These are phyloP conservation scores for Sprattus sprattus DNA, from an alignment of 2,113 vertebrate species.

Conservation along the genomic window DNA sequence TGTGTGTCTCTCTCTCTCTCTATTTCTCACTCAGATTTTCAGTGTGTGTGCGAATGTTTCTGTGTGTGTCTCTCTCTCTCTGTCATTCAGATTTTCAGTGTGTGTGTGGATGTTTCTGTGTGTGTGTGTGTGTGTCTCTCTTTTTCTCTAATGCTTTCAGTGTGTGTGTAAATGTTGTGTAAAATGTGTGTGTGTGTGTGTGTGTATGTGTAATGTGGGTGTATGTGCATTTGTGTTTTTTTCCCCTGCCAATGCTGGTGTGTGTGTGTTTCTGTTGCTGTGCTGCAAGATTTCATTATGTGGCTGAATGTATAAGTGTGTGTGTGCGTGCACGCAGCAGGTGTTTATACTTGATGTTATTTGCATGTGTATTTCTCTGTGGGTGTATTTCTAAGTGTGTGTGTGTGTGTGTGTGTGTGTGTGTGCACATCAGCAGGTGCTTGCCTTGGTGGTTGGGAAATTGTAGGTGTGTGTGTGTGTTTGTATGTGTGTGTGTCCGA, in stretches of 20 bases:
- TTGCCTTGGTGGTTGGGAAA: not conserved
- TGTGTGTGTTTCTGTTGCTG: not conserved
- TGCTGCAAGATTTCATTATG: not conserved
- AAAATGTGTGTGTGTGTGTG: not conserved
- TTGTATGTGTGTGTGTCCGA: not conserved
- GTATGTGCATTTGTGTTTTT: too few species aligned
- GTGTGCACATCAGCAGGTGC: not conserved
- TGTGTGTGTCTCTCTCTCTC: not conserved
- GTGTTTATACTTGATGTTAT: not conserved
- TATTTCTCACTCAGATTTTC: not conserved
- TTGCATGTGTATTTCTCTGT: not conserved
- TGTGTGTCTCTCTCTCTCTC: not conserved
- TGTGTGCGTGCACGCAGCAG: not conserved
- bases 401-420: not conserved
- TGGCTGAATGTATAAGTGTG: not conserved
- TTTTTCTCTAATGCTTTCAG: not conserved
- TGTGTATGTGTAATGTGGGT: not conserved
- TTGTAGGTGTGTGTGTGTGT: not conserved
- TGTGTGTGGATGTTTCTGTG: not conserved
- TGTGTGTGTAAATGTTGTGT: too few species aligned
- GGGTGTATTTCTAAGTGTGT: not conserved
- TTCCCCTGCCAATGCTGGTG: not conserved
- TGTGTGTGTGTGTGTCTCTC: not conserved
- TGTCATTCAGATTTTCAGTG: not conserved
- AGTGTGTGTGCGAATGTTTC: not conserved